Percentiles rank a stretch among this genome's conserved stretches.
phyloP scores from a whole-genome alignment of 2,888 invertebrate genomes.

The Pachymerium ferrugineum region DNA sequence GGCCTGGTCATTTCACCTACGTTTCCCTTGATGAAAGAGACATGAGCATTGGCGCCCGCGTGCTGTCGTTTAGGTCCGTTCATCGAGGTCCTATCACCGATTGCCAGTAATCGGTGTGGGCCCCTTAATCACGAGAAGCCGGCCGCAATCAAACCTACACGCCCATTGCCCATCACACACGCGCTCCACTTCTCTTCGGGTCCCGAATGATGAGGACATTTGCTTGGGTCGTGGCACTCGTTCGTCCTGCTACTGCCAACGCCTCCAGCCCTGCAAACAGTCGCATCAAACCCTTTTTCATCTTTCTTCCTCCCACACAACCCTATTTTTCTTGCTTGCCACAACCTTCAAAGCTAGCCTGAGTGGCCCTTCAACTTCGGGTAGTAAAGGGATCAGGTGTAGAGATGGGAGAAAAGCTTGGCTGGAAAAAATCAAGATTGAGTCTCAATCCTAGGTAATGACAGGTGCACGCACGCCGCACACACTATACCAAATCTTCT shows the following conservation, averaged over 20 bases:
- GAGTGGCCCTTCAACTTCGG: conserved; percentile 14
- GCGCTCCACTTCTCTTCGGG: not conserved
- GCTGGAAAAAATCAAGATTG: conserved; percentile 4
- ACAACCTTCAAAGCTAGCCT: conserved; percentile 10
- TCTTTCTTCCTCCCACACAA: too few species aligned
- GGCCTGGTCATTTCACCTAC: conserved; percentile 18
- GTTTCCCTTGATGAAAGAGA: conserved; percentile 21
- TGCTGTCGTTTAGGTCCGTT: conserved; percentile 18
- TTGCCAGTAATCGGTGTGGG: conserved; percentile 21
- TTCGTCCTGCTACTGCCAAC: conserved; percentile 21
- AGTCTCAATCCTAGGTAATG: conserved; percentile 12
- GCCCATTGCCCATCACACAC: conserved; percentile 11
- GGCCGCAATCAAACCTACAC: conserved; percentile 14
- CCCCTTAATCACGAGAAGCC: conserved; percentile 21
- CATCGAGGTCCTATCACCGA: conserved; percentile 17
- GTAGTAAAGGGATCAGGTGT: conserved; percentile 18
- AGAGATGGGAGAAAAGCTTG: not conserved
- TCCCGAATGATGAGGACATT: not conserved
- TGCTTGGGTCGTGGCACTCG: conserved; percentile 13
- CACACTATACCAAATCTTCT: not conserved
- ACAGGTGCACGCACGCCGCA: conserved; percentile 3
- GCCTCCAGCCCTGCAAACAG: conserved; percentile 18
- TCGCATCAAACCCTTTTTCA: conserved; percentile 8
- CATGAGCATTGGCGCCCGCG: conserved; percentile 21
- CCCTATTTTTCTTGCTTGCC: not conserved